phyloP scores from a whole-genome alignment of 2,797 vertebrate genomes.

The Takifugu rubripes region DNA sequence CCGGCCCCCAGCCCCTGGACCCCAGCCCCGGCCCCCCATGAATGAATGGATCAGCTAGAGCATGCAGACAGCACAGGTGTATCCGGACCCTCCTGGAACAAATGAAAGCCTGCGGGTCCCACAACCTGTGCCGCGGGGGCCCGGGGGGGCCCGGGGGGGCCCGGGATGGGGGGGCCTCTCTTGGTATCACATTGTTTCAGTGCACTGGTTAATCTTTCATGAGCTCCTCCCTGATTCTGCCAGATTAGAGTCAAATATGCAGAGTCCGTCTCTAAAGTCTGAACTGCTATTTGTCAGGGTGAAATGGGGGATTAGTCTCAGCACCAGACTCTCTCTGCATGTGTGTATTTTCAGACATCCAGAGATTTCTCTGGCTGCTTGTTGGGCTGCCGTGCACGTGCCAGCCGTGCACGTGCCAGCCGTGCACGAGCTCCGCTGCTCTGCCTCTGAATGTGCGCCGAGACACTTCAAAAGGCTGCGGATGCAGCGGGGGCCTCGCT shows the following conservation, averaged over 20 bases:
- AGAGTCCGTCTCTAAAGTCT: conserved; percentile 7
- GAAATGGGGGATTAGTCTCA: conserved; percentile 18
- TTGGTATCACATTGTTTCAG: conserved; percentile 4
- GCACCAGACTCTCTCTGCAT: conserved; percentile 17
- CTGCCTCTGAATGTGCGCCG: conserved; percentile 45
- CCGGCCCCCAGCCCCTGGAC: not conserved
- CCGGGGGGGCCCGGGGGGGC: not conserved
- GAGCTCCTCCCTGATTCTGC: conserved; percentile 3
- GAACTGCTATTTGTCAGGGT: conserved; percentile 12
- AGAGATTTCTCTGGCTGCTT: conserved; percentile 47
- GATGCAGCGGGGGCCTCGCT: conserved; percentile 39
- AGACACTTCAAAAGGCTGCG: conserved; percentile 51
- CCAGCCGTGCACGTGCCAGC: conserved; percentile 44
- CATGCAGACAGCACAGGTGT: too few species aligned
- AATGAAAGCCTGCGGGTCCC: too few species aligned
- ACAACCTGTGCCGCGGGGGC: too few species aligned
- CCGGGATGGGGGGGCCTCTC: not conserved
- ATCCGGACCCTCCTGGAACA: too few species aligned
- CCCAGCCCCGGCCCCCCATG: not conserved
- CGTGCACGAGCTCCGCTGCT: conserved; percentile 56
- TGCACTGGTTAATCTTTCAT: conserved; percentile 29
- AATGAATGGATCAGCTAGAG: too few species aligned
- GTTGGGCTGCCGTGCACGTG: too few species aligned
- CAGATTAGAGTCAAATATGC: not conserved
- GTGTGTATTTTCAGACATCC: conserved; percentile 50